Evolutionary conservation across 1,140 invertebrate species (phyloP).

Genomic region (Aphidius gifuensis): DNA sequence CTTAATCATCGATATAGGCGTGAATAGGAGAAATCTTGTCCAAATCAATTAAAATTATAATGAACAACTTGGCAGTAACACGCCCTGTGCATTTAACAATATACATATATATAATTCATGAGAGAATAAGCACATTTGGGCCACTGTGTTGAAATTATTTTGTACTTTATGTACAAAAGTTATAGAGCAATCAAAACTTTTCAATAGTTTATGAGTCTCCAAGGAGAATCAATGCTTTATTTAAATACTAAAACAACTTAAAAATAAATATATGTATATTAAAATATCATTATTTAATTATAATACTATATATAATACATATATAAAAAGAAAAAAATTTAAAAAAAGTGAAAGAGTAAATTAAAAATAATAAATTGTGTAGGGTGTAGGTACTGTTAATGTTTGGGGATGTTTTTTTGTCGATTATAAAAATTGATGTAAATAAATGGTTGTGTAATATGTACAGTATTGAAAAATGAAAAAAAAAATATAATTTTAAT

Average conservation of each 20-base stretch:
- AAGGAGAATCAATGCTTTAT: background rate
- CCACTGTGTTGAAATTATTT: background rate
- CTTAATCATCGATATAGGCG: background rate
- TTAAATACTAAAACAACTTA: too few relatives aligned
- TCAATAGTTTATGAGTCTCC: background rate
- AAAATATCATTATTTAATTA: too few relatives aligned
- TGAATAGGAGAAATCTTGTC: background rate
- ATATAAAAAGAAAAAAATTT: too few relatives aligned
- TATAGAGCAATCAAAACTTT: conserved; percentile 14
- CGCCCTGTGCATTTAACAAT: background rate
- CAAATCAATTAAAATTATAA: conserved; percentile 18
- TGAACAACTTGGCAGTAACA: conserved; percentile 6
- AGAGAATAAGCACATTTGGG: background rate
- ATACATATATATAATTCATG: background rate
- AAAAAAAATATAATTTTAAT: too few relatives aligned
- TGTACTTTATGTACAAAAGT: conserved; percentile 3
- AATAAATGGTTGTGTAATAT: background rate
- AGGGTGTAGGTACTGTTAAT: too few relatives aligned
- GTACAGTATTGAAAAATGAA: background rate
- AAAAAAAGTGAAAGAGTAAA: too few relatives aligned
- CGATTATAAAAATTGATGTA: too few relatives aligned
- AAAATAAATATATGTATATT: too few relatives aligned
- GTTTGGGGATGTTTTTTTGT: too few relatives aligned
- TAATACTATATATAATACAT: too few relatives aligned
- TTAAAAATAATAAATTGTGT: too few relatives aligned